phyloP scores from a whole-genome alignment of 1,140 invertebrate species.

The Aphelenchoides avenae region DNA sequence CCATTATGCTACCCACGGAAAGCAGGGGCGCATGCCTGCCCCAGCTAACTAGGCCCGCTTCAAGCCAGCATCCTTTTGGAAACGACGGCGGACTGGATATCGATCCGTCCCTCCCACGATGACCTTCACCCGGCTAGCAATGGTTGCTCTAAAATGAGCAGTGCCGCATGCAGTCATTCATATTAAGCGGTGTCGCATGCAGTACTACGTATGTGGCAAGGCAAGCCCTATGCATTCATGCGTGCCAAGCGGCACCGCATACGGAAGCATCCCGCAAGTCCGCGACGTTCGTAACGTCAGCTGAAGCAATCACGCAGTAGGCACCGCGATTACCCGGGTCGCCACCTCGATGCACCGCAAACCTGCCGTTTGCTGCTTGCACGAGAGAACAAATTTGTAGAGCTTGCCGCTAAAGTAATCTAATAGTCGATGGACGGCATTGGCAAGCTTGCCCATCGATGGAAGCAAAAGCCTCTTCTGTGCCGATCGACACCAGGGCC shows the following conservation, averaged over 20 bases:
- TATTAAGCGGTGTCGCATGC: no score
- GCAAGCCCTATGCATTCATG: conserved; percentile 68
- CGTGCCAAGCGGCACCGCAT: conserved; percentile 83
- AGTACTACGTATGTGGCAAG: no score
- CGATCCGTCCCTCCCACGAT: no score
- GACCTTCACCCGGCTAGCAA: no score
- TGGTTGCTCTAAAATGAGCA: no score
- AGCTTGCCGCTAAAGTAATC: conserved; percentile 17
- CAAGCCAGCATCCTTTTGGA: no score
- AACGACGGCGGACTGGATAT: no score
- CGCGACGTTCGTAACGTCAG: conserved; percentile 15
- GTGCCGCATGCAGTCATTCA: no score
- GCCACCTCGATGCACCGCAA: conserved; percentile 72
- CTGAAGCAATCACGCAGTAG: conserved; percentile 84
- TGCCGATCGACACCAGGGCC: conserved; percentile 81
- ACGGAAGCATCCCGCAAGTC: conserved; percentile 78
- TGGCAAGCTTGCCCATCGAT: conserved; percentile 71
- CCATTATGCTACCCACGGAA: no score
- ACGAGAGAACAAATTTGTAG: conserved; percentile 68
- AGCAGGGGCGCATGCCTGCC: no score
- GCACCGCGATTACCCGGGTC: conserved; percentile 75
- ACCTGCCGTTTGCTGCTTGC: conserved; percentile 78
- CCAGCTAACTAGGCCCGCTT: no score
- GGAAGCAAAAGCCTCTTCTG: conserved; percentile 75
- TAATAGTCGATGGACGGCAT: background rate